A percentile compares a stretch with the other conserved stretches of the same genome.
Conservation (phyloP, 2,888 invertebrate genomes). For the Mycogona germanica region DNA sequence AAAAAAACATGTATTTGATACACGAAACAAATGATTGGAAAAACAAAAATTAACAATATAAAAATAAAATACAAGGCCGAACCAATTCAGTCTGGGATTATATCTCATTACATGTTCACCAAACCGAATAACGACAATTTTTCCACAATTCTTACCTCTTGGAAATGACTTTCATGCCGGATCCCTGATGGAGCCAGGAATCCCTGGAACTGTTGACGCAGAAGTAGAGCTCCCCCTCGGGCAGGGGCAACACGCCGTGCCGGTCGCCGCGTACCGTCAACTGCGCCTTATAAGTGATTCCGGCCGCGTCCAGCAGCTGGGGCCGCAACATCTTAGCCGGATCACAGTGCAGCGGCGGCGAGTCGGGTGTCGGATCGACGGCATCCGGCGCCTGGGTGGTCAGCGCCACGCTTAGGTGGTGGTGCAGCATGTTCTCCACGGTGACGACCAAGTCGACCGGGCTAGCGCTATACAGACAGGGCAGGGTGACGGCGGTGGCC, state of each 20-base stretch:
- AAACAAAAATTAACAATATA: too few species aligned
- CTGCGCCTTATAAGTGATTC: background rate
- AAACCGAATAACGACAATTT: too few species aligned
- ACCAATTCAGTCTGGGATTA: too few species aligned
- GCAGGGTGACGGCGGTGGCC: background rate
- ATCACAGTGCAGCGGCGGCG: background rate
- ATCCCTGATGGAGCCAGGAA: constrained; percentile 1
- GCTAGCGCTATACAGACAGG: background rate
- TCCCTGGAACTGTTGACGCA: background rate
- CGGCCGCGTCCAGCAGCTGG: background rate
- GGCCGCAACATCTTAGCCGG: background rate
- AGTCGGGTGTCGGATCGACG: too few species aligned
- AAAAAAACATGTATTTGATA: too few species aligned
- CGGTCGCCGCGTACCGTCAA: background rate
- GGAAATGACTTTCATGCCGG: too few species aligned
- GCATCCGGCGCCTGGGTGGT: background rate
- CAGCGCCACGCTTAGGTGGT: background rate
- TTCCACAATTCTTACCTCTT: too few species aligned
- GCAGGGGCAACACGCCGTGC: background rate
- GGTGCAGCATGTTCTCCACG: background rate
- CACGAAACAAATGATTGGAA: too few species aligned
- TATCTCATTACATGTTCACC: too few species aligned
- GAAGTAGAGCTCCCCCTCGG: background rate
- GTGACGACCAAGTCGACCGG: background rate
- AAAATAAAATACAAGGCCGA: too few species aligned